Conservation (phyloP, 2,888 invertebrate genomes). For the Agrotis exclamationis region DNA sequence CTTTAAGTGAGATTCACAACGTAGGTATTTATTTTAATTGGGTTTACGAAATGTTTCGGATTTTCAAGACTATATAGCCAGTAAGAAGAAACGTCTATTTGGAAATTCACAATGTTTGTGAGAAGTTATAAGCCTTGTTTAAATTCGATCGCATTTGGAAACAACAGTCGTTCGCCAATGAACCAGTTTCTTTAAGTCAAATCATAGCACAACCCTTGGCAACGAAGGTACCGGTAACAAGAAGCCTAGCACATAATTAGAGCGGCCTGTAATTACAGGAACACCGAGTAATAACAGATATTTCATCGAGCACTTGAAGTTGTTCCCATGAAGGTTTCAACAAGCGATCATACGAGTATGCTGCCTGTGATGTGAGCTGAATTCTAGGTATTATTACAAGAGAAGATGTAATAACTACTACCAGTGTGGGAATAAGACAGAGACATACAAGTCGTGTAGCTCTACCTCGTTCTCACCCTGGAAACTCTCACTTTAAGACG, state of each 20-base stretch:
- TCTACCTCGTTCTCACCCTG: too few species aligned
- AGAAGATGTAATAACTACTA: background rate
- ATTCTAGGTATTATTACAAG: constrained; percentile 1
- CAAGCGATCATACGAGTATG: background rate
- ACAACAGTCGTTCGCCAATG: background rate
- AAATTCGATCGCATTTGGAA: too few species aligned
- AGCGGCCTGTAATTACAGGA: constrained; percentile 18
- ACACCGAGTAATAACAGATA: constrained; percentile 21
- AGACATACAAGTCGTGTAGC: too few species aligned
- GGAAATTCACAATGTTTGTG: background rate
- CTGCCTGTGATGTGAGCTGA: too few species aligned
- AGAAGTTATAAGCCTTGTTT: background rate
- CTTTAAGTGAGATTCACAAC: background rate
- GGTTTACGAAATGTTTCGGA: constrained; percentile 11
- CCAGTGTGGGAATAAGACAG: too few species aligned
- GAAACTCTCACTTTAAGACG: too few species aligned
- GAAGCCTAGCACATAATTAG: background rate
- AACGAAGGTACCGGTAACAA: background rate
- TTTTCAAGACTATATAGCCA: background rate
- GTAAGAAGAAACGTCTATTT: background rate
- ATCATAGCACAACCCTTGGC: background rate
- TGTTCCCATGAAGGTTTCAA: constrained; percentile 16
- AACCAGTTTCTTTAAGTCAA: background rate
- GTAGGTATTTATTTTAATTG: constrained; percentile 6
- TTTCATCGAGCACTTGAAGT: constrained; percentile 31